Evolutionary conservation across 2,888 invertebrate species (phyloP).

Genomic region (Plebejus anna): DNA sequence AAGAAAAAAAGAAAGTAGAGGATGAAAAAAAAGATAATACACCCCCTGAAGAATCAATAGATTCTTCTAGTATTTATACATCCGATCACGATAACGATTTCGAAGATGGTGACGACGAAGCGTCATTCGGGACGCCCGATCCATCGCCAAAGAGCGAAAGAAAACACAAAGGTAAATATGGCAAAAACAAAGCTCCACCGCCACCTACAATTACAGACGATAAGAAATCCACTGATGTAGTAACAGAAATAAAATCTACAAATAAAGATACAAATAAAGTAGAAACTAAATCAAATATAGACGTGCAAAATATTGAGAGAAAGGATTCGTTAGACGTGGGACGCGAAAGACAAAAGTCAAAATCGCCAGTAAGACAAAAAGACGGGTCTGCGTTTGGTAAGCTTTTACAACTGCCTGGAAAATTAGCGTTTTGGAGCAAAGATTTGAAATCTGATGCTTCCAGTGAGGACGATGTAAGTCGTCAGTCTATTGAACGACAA

Average conservation of each 20-base stretch:
- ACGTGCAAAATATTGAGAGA: neutral
- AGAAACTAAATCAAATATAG: constrained; percentile 9
- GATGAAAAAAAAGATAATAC: constrained; percentile 28
- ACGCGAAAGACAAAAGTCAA: constrained; percentile 56
- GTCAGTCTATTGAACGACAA: constrained; percentile 55
- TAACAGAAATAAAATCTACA: constrained; percentile 32
- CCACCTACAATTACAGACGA: constrained; percentile 49
- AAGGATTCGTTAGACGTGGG: constrained; percentile 31
- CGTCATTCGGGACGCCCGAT: constrained; percentile 71
- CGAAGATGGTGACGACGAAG: constrained; percentile 68
- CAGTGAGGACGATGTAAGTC: constrained; percentile 54
- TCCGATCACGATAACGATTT: constrained; percentile 43
- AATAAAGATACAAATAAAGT: constrained; percentile 35
- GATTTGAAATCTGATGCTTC: constrained; percentile 58
- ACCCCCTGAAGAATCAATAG: constrained; percentile 31
- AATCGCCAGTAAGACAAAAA: constrained; percentile 59
- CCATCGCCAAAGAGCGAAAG: constrained; percentile 64
- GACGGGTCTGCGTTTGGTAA: constrained; percentile 60
- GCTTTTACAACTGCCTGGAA: constrained; percentile 77
- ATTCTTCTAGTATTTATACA: constrained; percentile 33
- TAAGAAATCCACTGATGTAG: constrained; percentile 25
- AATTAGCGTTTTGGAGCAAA: constrained; percentile 79
- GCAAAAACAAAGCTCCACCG: constrained; percentile 70
- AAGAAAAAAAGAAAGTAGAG: constrained; percentile 34
- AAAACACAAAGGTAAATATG: constrained; percentile 70